A percentile compares a stretch with the other conserved stretches of the same genome.
These are phyloP conservation scores for Sus cebifrons DNA, from an alignment of 2,797 vertebrate genomes.

Conservation along the genomic window DNA sequence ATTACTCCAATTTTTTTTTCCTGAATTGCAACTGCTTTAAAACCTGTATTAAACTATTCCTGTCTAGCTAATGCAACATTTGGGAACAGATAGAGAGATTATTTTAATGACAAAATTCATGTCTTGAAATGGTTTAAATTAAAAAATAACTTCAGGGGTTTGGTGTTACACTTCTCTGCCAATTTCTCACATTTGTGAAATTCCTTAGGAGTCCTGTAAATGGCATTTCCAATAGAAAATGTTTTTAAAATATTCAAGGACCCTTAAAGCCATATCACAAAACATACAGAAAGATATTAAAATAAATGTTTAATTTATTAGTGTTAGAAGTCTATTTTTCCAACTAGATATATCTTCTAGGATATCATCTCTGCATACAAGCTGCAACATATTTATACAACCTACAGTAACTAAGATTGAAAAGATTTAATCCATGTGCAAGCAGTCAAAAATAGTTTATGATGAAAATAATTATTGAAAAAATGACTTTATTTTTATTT, in stretches of 20 bases:
- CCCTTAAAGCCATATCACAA: conserved; percentile 83
- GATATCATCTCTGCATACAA: conserved; percentile 30
- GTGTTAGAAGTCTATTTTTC: conserved; percentile 66
- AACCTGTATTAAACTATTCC: accelerated
- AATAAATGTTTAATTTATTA: conserved; percentile 82
- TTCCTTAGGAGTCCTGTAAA: conserved; percentile 51
- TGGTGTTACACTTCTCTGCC: conserved; percentile 22
- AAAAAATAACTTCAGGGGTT: conserved; percentile 73
- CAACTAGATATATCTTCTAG: background rate
- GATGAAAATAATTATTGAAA: background rate
- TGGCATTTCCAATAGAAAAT: conserved; percentile 70
- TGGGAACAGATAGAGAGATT: conserved; percentile 36
- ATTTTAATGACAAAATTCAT: conserved; percentile 61
- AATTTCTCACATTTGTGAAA: conserved; percentile 62
- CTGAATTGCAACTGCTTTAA: conserved; percentile 66
- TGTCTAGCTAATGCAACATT: conserved; percentile 43
- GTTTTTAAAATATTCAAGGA: conserved; percentile 82
- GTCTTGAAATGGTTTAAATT: conserved; percentile 77
- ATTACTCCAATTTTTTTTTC: background rate
- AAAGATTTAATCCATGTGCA: conserved; percentile 66
- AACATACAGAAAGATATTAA: conserved; percentile 80
- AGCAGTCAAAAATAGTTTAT: conserved; percentile 65
- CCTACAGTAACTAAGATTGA: conserved; percentile 78
- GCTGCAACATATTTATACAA: conserved; percentile 82
- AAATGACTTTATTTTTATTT: background rate